phyloP scores from a whole-genome alignment of 2,888 invertebrate genomes.

The Caenorhabditis macrosperma region DNA sequence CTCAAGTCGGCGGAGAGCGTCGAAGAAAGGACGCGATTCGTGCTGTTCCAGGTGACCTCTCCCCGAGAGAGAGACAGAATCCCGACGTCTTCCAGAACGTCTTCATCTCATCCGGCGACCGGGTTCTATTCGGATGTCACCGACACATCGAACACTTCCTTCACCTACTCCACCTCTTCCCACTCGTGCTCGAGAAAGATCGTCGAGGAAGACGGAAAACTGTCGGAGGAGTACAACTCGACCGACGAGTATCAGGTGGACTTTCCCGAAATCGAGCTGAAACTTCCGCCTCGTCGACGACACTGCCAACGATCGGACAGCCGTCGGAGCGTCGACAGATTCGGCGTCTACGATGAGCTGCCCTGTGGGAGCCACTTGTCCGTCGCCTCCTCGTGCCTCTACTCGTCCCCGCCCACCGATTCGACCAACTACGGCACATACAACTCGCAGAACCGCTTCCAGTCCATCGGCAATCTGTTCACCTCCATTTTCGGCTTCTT shows the following conservation, averaged over 20 bases:
- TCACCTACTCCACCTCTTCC: not conserved
- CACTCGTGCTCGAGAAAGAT: not conserved
- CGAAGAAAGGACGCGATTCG: not conserved
- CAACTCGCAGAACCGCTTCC: constrained; percentile 38
- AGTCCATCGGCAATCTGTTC: constrained; percentile 43
- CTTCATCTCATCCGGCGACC: constrained; percentile 1
- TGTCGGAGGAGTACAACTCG: not conserved
- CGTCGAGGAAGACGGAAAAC: not conserved
- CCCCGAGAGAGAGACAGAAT: no score
- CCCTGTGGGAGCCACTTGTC: not conserved
- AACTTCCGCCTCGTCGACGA: constrained; percentile 8
- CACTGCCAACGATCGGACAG: not conserved
- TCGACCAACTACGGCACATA: constrained; percentile 10
- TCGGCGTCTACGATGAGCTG: constrained; percentile 10
- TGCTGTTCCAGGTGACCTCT: not conserved
- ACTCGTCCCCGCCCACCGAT: not conserved
- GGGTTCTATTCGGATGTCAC: not conserved
- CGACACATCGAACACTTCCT: not conserved
- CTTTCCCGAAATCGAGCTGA: constrained; percentile 28
- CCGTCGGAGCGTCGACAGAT: not conserved
- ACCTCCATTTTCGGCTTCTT: constrained; percentile 43
- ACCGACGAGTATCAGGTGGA: constrained; percentile 28
- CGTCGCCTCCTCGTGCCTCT: not conserved
- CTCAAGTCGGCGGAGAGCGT: not conserved
- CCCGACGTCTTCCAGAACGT: not conserved